A percentile compares a stretch with the other conserved stretches of the same genome.
Evolutionary conservation across 2,797 vertebrate genomes (phyloP).

Genomic region (Meriones psammophilus): DNA sequence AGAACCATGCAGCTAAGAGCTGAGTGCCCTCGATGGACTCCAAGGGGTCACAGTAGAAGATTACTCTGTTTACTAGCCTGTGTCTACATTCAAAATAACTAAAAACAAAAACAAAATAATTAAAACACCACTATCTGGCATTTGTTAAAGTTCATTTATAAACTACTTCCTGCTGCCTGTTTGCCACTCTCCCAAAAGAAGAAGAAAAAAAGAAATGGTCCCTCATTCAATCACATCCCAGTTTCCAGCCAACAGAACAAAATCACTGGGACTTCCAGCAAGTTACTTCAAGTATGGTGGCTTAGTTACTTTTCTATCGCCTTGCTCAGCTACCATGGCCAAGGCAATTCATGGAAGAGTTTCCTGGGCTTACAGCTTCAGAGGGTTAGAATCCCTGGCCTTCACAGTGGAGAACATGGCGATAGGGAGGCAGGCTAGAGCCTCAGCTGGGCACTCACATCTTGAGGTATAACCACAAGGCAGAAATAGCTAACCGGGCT

Average conservation of each 20-base stretch:
- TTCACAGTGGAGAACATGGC: no score
- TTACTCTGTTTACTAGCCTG: neutral
- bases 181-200: conserved; percentile 29
- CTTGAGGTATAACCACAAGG: neutral
- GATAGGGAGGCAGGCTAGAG: no score
- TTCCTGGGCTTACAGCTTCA: neutral
- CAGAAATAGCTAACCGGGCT: neutral
- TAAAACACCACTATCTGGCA: conserved; percentile 49
- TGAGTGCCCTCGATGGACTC: neutral
- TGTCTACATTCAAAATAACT: conserved; percentile 36
- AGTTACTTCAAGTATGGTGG: neutral
- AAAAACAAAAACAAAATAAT: no score
- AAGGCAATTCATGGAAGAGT: neutral
- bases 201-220: neutral
- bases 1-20: neutral
- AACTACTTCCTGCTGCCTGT: conserved; percentile 56
- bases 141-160: conserved; percentile 58
- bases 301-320: neutral
- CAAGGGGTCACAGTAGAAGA: neutral
- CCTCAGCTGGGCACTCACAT: neutral
- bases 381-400: neutral
- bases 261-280: neutral
- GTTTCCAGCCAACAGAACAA: conserved; percentile 11
- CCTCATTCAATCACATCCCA: neutral
- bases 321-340: neutral